Percentiles rank a stretch among this genome's conserved stretches.
Evolutionary conservation across 2,888 invertebrate genomes (phyloP).

Genomic region (Andrena dorsata): DNA sequence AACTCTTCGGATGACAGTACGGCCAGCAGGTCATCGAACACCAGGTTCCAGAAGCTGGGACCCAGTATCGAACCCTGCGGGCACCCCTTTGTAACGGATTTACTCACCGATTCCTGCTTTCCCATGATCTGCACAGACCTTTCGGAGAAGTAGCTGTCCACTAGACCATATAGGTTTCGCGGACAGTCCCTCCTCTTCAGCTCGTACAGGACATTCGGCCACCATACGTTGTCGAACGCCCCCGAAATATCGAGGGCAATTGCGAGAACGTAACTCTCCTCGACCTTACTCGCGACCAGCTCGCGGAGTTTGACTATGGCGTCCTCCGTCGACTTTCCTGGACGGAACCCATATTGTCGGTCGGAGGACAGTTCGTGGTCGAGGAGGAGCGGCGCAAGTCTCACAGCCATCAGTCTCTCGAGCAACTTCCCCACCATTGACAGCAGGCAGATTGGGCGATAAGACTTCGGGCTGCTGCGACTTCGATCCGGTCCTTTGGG

Average conservation of each 20-base stretch:
- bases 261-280: no score
- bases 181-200: neutral
- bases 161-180: neutral
- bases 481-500: no score
- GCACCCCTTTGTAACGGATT: neutral
- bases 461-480: no score
- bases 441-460: no score
- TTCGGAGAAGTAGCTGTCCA: neutral
- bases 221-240: neutral
- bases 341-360: no score
- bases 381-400: constrained; percentile 3
- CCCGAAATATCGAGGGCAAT: no score
- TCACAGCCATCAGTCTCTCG: constrained; percentile 1
- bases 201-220: neutral
- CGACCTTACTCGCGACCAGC: no score
- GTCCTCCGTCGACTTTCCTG: no score
- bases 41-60: neutral
- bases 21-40: neutral
- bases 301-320: no score
- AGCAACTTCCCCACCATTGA: neutral
- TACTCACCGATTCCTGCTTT: neutral
- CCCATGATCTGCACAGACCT: neutral
- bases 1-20: neutral
- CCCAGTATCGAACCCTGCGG: neutral
- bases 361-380: neutral